Evolutionary conservation across 2,888 invertebrate genomes (phyloP), one percentile per base, ranked within the genome.

Genomic region (Idaea straminata): DNA sequence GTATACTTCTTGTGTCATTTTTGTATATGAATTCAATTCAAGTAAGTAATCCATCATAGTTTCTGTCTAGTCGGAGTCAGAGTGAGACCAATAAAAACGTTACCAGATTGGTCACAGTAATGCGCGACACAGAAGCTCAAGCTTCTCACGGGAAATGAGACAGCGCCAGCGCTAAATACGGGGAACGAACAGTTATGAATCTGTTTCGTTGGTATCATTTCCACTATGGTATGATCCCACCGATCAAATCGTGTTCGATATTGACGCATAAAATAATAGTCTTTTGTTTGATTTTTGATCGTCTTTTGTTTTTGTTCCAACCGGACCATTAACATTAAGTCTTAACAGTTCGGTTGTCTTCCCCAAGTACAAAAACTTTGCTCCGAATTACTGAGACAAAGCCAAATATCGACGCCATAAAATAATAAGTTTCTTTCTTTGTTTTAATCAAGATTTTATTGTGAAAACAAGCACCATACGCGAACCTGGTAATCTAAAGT

Each of bases 121-220:
- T 25, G 60, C 59, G 16, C 59, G 16, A 59, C 59, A 59, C 47
- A 6, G 47, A 47, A 47, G 47, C 47, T 7, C 10, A 47, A 47
- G 25, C 64, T 74, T 76, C 76, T 69, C 76, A 76, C 74, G 76
- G 73, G 76, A 76, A 76, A 71, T 72, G 57, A 66, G 61, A 36
- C 66, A 63, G 16, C 36, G 36, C 25, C 25, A 36, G 36, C 58
- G 62, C 64, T 68, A 64, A 69, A 68, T 69, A 69, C 69, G 61
- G 63, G 61, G 47, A 64, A 70, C 71, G 47, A 64, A 70, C 71
- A 69, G 71, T 70, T 73, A 71, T 69, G 67, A 66, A 65, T 68
- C 65, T 62, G 59, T 69, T 47, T 34, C 61, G 38, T n/a, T 62
- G 34, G 5, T 61, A 57, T 60, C n/a, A 47, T 57, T n/a, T 64